Conservation (phyloP, 2,113 vertebrate species). For the Kryptolebias marmoratus region DNA sequence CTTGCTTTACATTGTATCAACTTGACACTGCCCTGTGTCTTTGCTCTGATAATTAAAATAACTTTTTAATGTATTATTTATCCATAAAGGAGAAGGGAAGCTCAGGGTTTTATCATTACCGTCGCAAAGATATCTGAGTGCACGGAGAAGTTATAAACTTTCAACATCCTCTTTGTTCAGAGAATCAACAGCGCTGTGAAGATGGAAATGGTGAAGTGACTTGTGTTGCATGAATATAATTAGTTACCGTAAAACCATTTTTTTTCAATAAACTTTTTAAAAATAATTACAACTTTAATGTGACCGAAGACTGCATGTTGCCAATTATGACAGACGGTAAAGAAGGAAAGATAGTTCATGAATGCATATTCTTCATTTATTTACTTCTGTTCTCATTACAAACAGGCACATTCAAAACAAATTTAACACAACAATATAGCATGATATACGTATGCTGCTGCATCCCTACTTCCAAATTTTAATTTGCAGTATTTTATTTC, state of each 20-base stretch:
- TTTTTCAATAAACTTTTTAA: too few relatives aligned
- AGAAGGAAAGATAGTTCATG: neutral
- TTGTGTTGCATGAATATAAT: neutral
- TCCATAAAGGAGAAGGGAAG: slow-evolving; percentile 19
- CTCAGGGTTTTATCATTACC: slow-evolving; percentile 6
- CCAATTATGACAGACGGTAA: neutral
- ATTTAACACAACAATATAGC: neutral
- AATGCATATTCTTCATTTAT: neutral
- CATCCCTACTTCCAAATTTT: neutral
- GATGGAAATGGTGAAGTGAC: slow-evolving; percentile 4
- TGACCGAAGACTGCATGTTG: neutral
- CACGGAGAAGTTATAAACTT: slow-evolving; percentile 42
- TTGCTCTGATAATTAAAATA: too few relatives aligned
- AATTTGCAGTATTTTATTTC: neutral
- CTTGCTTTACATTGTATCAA: too few relatives aligned
- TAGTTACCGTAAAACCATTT: neutral
- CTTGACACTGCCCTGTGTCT: too few relatives aligned
- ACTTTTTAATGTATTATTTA: neutral
- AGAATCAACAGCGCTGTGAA: neutral
- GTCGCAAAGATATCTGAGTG: neutral
- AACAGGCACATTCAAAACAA: neutral
- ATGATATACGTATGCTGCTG: neutral
- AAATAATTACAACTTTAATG: too few relatives aligned
- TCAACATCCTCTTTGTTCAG: slow-evolving; percentile 57
- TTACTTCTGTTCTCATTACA: neutral